A percentile compares a stretch with the other conserved stretches of the same genome.
phyloP scores from a whole-genome alignment of 2,113 vertebrate genomes.

The Sapajus apella region DNA sequence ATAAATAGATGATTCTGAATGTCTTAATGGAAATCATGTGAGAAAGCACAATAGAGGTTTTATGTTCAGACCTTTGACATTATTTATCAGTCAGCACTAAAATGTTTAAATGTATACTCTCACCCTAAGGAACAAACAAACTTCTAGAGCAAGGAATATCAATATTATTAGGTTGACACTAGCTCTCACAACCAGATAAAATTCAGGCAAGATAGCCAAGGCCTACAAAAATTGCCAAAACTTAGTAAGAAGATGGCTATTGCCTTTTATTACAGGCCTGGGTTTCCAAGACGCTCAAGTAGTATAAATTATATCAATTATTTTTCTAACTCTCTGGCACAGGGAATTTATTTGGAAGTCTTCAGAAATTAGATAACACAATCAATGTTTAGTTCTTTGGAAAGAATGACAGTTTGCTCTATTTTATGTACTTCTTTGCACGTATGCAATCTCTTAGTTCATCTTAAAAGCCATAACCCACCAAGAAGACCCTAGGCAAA shows the following conservation, averaged over 20 bases:
- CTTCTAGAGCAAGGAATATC: neutral
- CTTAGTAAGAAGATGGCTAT: neutral
- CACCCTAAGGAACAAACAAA: neutral
- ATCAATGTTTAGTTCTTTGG: neutral
- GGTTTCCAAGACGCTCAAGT: neutral
- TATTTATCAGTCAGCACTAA: neutral
- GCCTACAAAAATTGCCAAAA: neutral
- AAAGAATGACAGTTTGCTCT: neutral
- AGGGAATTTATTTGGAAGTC: neutral
- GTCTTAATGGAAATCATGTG: neutral
- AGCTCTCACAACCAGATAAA: neutral
- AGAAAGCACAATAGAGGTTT: neutral
- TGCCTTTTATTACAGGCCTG: neutral
- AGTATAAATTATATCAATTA: neutral
- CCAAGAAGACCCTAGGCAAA: neutral
- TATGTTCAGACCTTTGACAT: neutral
- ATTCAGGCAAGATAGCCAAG: neutral
- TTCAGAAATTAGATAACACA: slow-evolving; percentile 13
- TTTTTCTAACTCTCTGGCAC: neutral
- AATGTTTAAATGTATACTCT: neutral
- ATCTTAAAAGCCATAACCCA: neutral
- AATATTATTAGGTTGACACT: neutral
- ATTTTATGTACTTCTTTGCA: neutral
- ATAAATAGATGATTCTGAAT: neutral
- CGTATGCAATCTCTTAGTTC: neutral